Base-by-base conservation (phyloP, 1,140 invertebrate genomes). In the Hestina assimilis region DNA sequence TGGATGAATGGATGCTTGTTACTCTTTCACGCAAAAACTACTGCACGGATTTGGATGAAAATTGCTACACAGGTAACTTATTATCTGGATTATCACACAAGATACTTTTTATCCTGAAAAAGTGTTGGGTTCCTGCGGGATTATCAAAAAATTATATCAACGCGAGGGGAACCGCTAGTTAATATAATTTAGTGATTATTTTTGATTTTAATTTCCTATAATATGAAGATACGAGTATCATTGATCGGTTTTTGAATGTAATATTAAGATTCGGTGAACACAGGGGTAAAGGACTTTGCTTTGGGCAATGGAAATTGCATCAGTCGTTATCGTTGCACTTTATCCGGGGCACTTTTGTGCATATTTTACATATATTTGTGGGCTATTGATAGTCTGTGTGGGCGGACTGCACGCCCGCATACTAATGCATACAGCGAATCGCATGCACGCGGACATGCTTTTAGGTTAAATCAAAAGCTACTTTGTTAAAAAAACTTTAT, bases 301-400 rank as follows among this genome's bases (percentile, higher is more conserved):
- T 61, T 54, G 54, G 73, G 80, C 83, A 70, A 83, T 86, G 80
- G 72, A 83, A 83, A 83, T 83, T 83, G 74, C 77, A 75, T 83
- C 72, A 73, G 70, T 71, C 72, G 62, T 79, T 86, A 86, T 86
- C 80, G 70, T 56, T 75, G 77, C 75, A 86, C 79, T 83, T 86
- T 79, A 83, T 86, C 79, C 80, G 12, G 31, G 68, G 79, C 66
- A 74, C 75, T 79, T 79, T 78, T 76, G 72, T 72, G 72, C 78
- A 80, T 83, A 83, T 83, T 84, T 84, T 83, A 82, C 72, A 82
- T 79, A 83, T 76, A 80, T 83, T 81, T 82, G 73, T 69, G 60
- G 66, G 66, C 75, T 76, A 75, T 63, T 51, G 76, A 80, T 78
- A 72, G 71, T 59, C 61, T 41, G 70, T 69, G 80, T 86, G 75